Evolutionary conservation across 2,888 invertebrate genomes (phyloP).

Genomic region (Maniola hyperantus): DNA sequence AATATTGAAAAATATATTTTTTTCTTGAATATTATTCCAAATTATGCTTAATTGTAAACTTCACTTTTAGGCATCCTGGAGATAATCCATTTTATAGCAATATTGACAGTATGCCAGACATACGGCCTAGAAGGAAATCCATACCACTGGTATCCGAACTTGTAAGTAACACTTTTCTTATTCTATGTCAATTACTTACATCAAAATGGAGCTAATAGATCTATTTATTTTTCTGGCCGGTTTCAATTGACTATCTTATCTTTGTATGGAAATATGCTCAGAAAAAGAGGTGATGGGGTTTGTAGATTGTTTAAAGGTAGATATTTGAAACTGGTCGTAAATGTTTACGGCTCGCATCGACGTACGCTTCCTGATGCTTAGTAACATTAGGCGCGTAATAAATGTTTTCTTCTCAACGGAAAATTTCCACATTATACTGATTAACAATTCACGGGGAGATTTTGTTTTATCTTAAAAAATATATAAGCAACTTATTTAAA

Average conservation of each 20-base stretch:
- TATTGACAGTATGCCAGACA: slow-evolving; percentile 99
- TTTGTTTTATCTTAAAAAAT: background rate
- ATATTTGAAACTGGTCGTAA: slow-evolving; percentile 76
- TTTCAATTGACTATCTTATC: slow-evolving; percentile 66
- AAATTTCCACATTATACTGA: slow-evolving; percentile 60
- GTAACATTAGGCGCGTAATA: slow-evolving; percentile 82
- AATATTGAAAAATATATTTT: background rate
- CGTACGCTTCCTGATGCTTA: slow-evolving; percentile 79
- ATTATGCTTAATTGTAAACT: slow-evolving; percentile 13
- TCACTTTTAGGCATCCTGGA: slow-evolving; percentile 88
- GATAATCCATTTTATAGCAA: slow-evolving; percentile 99
- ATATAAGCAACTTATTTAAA: background rate
- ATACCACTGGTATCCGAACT: slow-evolving; percentile 99
- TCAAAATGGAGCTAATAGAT: slow-evolving; percentile 61
- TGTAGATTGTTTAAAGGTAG: slow-evolving; percentile 51
- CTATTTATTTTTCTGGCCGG: slow-evolving; percentile 60
- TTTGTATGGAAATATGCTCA: slow-evolving; percentile 15
- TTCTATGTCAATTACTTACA: slow-evolving; percentile 22
- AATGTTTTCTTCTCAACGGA: slow-evolving; percentile 77
- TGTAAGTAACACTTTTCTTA: slow-evolving; percentile 88
- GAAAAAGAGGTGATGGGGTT: slow-evolving; percentile 33
- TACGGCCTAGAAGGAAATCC: slow-evolving; percentile 97
- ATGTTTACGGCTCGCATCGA: slow-evolving; percentile 78
- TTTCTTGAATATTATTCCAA: background rate
- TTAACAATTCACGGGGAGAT: slow-evolving; percentile 42